phyloP scores from a whole-genome alignment of 2,113 vertebrate species.

The Pollimyrus isidori region DNA sequence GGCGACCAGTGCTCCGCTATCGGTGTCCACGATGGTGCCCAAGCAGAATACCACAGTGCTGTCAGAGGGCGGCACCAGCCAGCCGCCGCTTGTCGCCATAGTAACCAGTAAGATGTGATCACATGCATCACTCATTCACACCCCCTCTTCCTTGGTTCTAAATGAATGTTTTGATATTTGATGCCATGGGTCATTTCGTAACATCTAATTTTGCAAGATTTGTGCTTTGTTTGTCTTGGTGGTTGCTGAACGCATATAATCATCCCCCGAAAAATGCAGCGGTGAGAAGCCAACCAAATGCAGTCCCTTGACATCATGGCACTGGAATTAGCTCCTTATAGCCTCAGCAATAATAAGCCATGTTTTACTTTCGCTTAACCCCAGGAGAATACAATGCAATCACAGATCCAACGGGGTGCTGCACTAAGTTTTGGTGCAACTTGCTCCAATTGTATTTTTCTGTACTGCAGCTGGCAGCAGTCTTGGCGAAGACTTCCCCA shows the following conservation, averaged over 20 bases:
- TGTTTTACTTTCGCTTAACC: not conserved
- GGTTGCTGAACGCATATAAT: not conserved
- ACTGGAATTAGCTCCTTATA: not conserved
- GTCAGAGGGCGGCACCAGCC: slow-evolving; percentile 34
- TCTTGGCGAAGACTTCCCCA: slow-evolving; percentile 44
- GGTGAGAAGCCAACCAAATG: not conserved
- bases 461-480: slow-evolving; percentile 39
- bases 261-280: not conserved
- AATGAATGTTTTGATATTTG: not conserved
- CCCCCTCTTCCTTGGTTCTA: not conserved
- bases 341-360: not conserved
- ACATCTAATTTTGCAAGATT: not conserved
- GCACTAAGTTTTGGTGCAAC: not conserved
- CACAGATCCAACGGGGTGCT: not conserved
- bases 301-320: not conserved
- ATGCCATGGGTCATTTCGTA: not conserved
- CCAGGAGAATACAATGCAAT: not conserved
- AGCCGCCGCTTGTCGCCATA: slow-evolving; percentile 39
- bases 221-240: not conserved
- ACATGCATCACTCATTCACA: not conserved
- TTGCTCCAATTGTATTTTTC: not conserved
- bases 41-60: slow-evolving; percentile 17
- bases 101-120: slow-evolving; percentile 46
- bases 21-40: slow-evolving; percentile 35
- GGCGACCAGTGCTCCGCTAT: slow-evolving; percentile 44